Evolutionary conservation across 2,797 vertebrate species (phyloP).

Genomic region (Trachurus trachurus): DNA sequence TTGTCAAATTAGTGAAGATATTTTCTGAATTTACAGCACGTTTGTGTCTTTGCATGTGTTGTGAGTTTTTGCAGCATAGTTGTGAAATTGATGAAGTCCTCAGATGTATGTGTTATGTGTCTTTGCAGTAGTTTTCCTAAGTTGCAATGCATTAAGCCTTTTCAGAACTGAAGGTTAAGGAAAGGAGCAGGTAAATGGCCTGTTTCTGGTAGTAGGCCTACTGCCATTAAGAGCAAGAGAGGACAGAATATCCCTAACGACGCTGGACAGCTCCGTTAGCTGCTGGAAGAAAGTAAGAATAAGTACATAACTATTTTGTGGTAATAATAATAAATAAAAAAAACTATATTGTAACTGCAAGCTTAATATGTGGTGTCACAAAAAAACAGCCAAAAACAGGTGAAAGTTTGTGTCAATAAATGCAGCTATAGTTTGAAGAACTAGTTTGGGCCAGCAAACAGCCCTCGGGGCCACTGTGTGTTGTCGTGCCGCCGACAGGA

Average conservation of each 20-base stretch:
- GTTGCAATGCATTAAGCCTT: no score
- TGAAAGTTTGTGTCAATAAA: neutral
- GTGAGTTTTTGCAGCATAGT: no score
- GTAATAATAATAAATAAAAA: no score
- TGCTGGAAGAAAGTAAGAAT: neutral
- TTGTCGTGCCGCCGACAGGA: conserved; percentile 6
- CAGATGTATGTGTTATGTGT: no score
- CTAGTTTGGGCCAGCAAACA: conserved; percentile 1
- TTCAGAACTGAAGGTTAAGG: no score
- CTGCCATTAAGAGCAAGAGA: neutral
- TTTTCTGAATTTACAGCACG: no score
- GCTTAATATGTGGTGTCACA: neutral
- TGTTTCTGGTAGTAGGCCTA: neutral
- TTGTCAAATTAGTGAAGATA: no score
- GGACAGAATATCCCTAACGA: conserved; percentile 4
- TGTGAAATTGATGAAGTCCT: no score
- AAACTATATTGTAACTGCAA: neutral
- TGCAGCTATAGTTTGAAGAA: neutral
- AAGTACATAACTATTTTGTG: neutral
- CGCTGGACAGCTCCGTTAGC: neutral
- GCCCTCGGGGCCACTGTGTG: neutral
- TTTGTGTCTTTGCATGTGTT: no score
- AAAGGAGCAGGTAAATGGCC: no score
- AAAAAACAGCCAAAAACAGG: neutral
- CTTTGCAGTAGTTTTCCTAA: no score